These are phyloP conservation scores for Xyrichtys novacula DNA, from an alignment of 2,797 vertebrate genomes.

Conservation along the genomic window DNA sequence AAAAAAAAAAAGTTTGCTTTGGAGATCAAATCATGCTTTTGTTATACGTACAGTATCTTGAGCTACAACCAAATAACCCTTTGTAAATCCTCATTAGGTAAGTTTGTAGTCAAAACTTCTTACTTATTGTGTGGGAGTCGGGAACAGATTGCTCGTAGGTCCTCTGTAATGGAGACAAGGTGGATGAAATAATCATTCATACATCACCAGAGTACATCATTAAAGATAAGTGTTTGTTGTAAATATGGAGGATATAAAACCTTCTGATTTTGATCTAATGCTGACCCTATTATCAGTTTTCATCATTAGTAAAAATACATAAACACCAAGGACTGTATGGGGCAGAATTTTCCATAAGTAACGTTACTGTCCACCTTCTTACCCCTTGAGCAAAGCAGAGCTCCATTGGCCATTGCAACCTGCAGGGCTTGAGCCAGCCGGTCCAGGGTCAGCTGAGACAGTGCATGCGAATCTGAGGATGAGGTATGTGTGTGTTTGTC, in stretches of 20 bases:
- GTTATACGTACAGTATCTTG: no score
- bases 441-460: conserved; percentile 93
- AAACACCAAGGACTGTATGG: no score
- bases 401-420: conserved; percentile 94
- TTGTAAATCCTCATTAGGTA: background rate
- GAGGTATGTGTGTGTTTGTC: conserved; percentile 72
- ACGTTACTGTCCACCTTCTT: no score
- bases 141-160: conserved; percentile 84
- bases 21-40: no score
- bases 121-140: conserved; percentile 88
- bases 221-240: no score
- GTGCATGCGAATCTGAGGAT: conserved; percentile 83
- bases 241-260: no score
- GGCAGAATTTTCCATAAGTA: no score
- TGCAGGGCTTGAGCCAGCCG: conserved; percentile 95
- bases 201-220: background rate
- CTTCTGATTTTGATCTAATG: no score
- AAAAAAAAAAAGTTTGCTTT: no score
- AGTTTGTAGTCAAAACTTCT: conserved; percentile 38
- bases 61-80: background rate
- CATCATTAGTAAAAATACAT: no score
- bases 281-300: no score
- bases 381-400: conserved; percentile 95
- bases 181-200: background rate
- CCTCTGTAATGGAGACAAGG: conserved; percentile 75